phyloP scores from a whole-genome alignment of 2,888 invertebrate genomes.

The Lomographa bimaculata region DNA sequence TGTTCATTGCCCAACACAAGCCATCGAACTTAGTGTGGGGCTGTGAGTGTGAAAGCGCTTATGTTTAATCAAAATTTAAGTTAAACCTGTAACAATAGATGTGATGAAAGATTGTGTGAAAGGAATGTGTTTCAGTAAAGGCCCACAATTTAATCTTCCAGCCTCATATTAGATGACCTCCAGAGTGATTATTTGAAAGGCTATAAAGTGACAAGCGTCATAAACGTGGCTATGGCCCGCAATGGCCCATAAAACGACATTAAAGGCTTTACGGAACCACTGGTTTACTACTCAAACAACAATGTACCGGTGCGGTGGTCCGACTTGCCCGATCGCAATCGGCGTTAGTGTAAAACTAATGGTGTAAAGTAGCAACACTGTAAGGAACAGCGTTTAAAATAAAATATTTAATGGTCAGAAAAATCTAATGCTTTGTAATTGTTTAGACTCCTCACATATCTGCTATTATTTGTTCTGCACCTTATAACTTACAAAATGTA shows the following conservation, averaged over 20 bases:
- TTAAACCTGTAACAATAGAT: too few relatives aligned
- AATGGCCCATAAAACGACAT: constrained; percentile 70
- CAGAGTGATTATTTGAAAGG: constrained; percentile 54
- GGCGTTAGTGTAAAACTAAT: constrained; percentile 23
- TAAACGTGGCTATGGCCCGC: constrained; percentile 59
- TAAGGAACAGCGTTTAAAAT: not conserved
- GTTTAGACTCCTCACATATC: too few relatives aligned
- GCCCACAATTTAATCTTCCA: constrained; percentile 15
- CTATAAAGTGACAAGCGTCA: constrained; percentile 57
- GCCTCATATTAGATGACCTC: constrained; percentile 22
- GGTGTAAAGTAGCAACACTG: constrained; percentile 9
- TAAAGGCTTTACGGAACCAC: constrained; percentile 63
- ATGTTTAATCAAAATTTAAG: too few relatives aligned
- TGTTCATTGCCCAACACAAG: too few relatives aligned
- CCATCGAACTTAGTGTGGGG: too few relatives aligned
- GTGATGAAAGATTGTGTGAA: too few relatives aligned
- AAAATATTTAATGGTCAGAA: too few relatives aligned
- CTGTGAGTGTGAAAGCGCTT: too few relatives aligned
- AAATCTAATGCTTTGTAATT: too few relatives aligned
- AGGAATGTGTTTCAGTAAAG: too few relatives aligned
- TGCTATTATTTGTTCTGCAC: too few relatives aligned
- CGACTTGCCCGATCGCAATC: constrained; percentile 30
- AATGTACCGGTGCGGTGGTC: constrained; percentile 52
- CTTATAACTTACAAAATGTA: too few relatives aligned
- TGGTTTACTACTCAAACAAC: constrained; percentile 61